These are phyloP conservation scores for Gasteruption jaculator DNA, from an alignment of 2,888 invertebrate genomes.

Conservation along the genomic window DNA sequence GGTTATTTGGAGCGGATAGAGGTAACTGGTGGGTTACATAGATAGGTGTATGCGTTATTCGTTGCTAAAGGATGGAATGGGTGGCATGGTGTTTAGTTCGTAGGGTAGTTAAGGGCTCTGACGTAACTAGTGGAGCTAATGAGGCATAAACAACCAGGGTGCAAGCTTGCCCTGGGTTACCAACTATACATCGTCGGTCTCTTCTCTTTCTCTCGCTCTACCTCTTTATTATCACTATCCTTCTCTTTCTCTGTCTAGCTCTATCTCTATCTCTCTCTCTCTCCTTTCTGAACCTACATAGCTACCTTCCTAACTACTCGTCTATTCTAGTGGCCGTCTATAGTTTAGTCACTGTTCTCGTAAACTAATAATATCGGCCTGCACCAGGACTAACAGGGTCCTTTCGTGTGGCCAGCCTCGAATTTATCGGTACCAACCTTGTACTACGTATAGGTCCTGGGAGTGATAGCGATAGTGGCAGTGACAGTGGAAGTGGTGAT, in stretches of 20 bases:
- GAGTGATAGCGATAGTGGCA: no score
- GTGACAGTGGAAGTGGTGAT: no score
- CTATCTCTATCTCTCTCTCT: no score
- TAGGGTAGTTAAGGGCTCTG: constrained; percentile 38
- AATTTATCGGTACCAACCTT: constrained; percentile 31
- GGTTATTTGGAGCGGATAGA: constrained; percentile 1
- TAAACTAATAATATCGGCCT: constrained; percentile 40
- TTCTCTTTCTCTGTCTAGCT: no score
- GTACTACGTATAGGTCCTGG: no score
- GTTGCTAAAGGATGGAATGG: constrained; percentile 7
- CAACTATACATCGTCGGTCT: no score
- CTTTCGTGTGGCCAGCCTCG: constrained; percentile 30
- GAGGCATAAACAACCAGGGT: constrained; percentile 41
- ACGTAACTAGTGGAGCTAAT: constrained; percentile 41
- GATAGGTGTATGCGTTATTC: constrained; percentile 8
- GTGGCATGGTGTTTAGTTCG: constrained; percentile 33
- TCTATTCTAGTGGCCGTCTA: constrained; percentile 33
- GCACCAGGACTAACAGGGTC: constrained; percentile 26
- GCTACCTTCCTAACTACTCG: constrained; percentile 22
- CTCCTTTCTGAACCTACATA: no score
- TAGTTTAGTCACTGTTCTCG: constrained; percentile 34
- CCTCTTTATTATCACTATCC: no score
- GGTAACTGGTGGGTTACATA: no score
- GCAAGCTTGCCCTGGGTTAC: constrained; percentile 26
- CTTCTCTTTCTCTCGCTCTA: constrained; percentile 11